Percentiles rank a stretch among this genome's conserved stretches.
phyloP scores from a whole-genome alignment of 2,113 vertebrate genomes.

The Phrynosoma blainvillii region DNA sequence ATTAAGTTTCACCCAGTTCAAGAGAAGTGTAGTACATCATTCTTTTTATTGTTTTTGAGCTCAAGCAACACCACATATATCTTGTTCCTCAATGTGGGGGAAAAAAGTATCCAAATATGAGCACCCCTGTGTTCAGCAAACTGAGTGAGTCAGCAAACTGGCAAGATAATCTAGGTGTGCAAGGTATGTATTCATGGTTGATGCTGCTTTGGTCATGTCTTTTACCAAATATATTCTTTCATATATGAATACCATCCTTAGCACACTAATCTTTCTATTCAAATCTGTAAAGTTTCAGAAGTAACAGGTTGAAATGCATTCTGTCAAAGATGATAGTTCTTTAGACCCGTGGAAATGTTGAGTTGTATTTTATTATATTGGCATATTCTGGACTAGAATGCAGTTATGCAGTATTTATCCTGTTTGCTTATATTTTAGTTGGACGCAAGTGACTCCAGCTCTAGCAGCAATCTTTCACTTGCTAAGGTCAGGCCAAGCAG shows the following conservation, averaged over 20 bases:
- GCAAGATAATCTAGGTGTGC: background rate
- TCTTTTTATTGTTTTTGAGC: background rate
- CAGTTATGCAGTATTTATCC: background rate
- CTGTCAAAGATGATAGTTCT: background rate
- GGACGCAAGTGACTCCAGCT: constrained; percentile 94
- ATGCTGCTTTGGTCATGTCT: background rate
- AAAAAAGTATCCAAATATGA: background rate
- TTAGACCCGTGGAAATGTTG: background rate
- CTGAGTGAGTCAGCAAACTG: background rate
- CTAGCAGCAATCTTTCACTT: constrained; percentile 94
- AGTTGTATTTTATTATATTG: background rate
- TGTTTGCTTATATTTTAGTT: constrained; percentile 76
- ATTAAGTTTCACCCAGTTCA: background rate
- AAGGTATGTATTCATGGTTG: too few species aligned
- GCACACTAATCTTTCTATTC: background rate
- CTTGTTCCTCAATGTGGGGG: background rate
- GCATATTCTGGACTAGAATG: background rate
- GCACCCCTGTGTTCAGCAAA: background rate
- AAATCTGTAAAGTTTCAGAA: background rate
- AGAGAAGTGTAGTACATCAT: background rate
- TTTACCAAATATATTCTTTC: background rate
- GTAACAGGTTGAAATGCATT: background rate
- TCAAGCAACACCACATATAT: background rate
- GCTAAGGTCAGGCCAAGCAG: constrained; percentile 92
- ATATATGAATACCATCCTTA: background rate